These are phyloP conservation scores for Porites evermanni DNA, from an alignment of 92 coral and sea anemone genomes.

Conservation along the genomic window DNA sequence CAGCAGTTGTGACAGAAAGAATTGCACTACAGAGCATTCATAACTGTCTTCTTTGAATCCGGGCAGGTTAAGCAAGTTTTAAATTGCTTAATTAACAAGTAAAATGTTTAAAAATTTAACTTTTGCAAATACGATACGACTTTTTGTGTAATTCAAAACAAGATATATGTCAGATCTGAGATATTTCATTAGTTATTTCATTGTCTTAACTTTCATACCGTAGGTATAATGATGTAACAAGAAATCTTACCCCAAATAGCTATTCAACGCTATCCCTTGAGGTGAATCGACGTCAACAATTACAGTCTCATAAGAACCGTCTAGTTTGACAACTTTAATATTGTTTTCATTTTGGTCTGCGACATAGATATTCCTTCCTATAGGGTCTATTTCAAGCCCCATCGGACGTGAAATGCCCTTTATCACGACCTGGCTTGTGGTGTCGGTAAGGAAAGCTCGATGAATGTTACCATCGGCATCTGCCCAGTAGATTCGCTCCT, in stretches of 20 bases:
- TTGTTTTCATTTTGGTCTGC: constrained; percentile 49
- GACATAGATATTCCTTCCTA: constrained; percentile 74
- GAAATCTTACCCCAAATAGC: constrained; percentile 47
- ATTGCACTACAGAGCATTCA: too few relatives aligned
- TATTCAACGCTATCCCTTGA: constrained; percentile 66
- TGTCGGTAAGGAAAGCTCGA: constrained; percentile 69
- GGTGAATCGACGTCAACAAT: constrained; percentile 52
- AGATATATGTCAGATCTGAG: too few relatives aligned
- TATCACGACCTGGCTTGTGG: constrained; percentile 54
- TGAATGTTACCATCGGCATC: constrained; percentile 57
- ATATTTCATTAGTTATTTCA: too few relatives aligned
- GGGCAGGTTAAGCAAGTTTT: too few relatives aligned
- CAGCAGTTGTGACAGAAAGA: too few relatives aligned
- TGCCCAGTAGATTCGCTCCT: constrained; percentile 75
- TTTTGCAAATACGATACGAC: too few relatives aligned
- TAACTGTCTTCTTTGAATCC: too few relatives aligned
- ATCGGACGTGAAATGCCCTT: constrained; percentile 42
- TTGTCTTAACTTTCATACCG: too few relatives aligned
- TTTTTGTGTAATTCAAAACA: too few relatives aligned
- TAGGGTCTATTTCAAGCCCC: constrained; percentile 72
- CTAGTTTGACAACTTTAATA: constrained; percentile 63
- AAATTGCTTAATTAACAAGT: too few relatives aligned
- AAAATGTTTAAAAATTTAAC: too few relatives aligned
- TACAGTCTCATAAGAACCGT: constrained; percentile 62
- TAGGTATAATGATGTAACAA: too few relatives aligned